Conservation (phyloP, 2,888 invertebrate genomes). For the Diadromus collaris region DNA sequence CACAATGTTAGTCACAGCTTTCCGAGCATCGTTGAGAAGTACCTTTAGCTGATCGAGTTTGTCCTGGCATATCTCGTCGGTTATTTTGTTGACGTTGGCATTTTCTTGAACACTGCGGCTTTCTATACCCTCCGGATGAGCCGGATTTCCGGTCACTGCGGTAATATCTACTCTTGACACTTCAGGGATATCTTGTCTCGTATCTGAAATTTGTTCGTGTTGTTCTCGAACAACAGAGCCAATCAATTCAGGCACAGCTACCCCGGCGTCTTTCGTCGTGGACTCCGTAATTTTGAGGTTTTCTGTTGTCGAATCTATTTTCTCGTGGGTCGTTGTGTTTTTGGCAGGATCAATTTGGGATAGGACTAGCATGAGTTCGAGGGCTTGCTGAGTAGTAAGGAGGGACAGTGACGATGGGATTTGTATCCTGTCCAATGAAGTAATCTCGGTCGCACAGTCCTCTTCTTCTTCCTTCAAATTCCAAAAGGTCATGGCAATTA, state of each 20-base stretch:
- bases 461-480: conserved; percentile 75
- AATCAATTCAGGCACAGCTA: conserved; percentile 26
- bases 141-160: not conserved
- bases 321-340: conserved; percentile 57
- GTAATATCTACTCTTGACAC: not conserved
- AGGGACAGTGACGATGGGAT: conserved; percentile 66
- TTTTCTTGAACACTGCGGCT: not conserved
- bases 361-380: conserved; percentile 72
- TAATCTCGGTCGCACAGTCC: conserved; percentile 65
- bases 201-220: not conserved
- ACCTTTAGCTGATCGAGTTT: conserved; percentile 74
- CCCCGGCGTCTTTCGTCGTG: conserved; percentile 11
- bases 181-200: conserved; percentile 17
- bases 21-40: conserved; percentile 70
- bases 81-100: conserved; percentile 55
- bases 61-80: conserved; percentile 70
- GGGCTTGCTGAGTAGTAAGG: conserved; percentile 72
- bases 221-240: not conserved
- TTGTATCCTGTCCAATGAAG: conserved; percentile 65
- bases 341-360: conserved; percentile 63
- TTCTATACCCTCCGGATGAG: not conserved
- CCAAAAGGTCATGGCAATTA: conserved; percentile 52
- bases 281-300: conserved; percentile 5
- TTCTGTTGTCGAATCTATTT: conserved; percentile 45
- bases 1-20: conserved; percentile 71